A percentile compares a stretch with the other conserved stretches of the same genome.
phyloP scores from a whole-genome alignment of 2,113 vertebrate genomes.

The Potamarius usumacintae region DNA sequence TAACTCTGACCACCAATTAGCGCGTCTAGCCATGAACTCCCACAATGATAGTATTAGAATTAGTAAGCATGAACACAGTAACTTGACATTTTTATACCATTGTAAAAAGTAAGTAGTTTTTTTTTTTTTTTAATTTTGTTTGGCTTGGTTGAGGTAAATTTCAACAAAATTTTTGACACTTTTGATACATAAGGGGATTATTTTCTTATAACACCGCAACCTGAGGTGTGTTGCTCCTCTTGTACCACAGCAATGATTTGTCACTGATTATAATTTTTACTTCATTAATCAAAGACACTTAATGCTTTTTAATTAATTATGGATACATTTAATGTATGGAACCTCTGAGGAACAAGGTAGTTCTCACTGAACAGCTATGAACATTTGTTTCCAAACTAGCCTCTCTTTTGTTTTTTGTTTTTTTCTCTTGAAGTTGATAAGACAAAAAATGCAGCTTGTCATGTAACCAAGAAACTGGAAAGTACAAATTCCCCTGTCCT shows the following conservation, averaged over 20 bases:
- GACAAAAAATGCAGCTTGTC: neutral
- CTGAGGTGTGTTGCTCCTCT: neutral
- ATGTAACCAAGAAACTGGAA: neutral
- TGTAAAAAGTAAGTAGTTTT: neutral
- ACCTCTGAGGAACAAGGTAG: neutral
- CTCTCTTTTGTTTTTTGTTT: neutral
- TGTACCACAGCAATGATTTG: neutral
- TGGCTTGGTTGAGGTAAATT: neutral
- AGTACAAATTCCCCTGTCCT: neutral
- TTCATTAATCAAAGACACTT: neutral
- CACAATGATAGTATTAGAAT: neutral
- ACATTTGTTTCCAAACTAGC: neutral
- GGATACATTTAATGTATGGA: neutral
- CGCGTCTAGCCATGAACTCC: neutral
- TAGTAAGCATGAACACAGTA: neutral
- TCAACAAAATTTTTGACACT: neutral
- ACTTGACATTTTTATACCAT: neutral
- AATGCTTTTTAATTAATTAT: neutral
- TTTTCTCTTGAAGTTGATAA: neutral
- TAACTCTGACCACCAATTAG: slow-evolving; percentile 43
- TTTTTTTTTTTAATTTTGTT: neutral
- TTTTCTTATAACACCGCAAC: neutral
- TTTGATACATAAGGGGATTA: neutral
- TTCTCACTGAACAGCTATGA: neutral
- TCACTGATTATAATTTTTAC: neutral